Percentiles rank a stretch among this genome's conserved stretches.
phyloP scores from a whole-genome alignment of 2,888 invertebrate species.

The Seira musarum region DNA sequence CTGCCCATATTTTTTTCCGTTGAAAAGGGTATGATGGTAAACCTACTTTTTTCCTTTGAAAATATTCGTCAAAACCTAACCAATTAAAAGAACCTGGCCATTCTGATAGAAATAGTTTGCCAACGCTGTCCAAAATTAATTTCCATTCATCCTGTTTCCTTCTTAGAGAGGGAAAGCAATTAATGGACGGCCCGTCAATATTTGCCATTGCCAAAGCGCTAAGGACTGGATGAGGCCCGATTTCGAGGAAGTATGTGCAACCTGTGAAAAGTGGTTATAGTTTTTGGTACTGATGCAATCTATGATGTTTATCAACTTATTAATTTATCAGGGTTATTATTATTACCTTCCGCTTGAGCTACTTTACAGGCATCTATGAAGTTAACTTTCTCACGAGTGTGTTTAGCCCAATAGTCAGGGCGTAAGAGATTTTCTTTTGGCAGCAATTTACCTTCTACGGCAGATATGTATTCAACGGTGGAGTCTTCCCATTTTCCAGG shows the following conservation, averaged over 20 bases:
- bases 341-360: neutral
- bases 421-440: slow-evolving; percentile 9
- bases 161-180: slow-evolving; percentile 28
- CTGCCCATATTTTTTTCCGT: slow-evolving; percentile 43
- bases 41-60: neutral
- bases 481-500: neutral
- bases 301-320: no score
- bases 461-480: slow-evolving; percentile 41
- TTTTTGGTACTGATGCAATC: no score
- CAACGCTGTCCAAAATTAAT: slow-evolving; percentile 21
- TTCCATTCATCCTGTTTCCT: slow-evolving; percentile 28
- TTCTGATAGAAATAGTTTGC: slow-evolving; percentile 34
- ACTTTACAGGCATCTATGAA: slow-evolving; percentile 39
- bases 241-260: slow-evolving; percentile 7
- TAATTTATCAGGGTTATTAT: neutral
- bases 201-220: no score
- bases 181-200: neutral
- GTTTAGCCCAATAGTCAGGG: slow-evolving; percentile 55
- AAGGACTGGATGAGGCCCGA: slow-evolving; percentile 27
- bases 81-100: slow-evolving; percentile 8
- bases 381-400: slow-evolving; percentile 50
- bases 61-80: slow-evolving; percentile 17
- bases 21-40: slow-evolving; percentile 54
- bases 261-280: no score
- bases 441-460: slow-evolving; percentile 44